Evolutionary conservation across 2,797 vertebrate genomes (phyloP), one percentile per base, ranked within the genome.

Genomic region (Sebastes matsubarae): DNA sequence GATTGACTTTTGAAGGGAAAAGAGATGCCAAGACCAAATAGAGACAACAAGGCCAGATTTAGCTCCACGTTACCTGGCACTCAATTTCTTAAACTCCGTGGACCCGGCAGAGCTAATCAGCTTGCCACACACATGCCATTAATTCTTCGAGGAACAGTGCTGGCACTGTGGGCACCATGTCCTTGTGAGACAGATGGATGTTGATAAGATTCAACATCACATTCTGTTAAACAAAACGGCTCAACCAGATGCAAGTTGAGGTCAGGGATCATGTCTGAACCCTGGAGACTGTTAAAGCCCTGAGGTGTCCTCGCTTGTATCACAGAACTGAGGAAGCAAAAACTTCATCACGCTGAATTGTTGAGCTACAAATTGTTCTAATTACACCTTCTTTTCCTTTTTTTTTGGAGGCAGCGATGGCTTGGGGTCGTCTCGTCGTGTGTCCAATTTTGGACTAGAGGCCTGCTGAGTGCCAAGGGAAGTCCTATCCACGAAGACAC

Each of bases 341-440:
- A 57, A 46, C 24, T 16, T 42, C 12, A 60, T 34, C 32, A 69
- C 11, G 11, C 65, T 46, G 14, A 65, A 36, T n/a, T 82, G 22
- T 67, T 4, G 0, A 38, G 6, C 20, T n/a, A 30, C 10, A 42
- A 8, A 2, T n/a, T 72, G 52, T 80, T 59, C 54, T 85, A 52
- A 86, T 68, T 81, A 9, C 16, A 25, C 18, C 7, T 78, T 60
- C 72, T 60, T 82, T 60, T 32, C 32, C 36, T 46, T 55, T 1
- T 87, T 87, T 71, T 70, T 38, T 68, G 7, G 81, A 83, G 70
- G 75, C 85, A 94, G 92, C 87, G 85, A 95, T 96, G 95, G 85
- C 92, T 93, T 75, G 85, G 87, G 68, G 83, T 92, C 50, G 60
- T 86, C 79, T 84, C 36, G 38, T 81, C 50, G 46, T 61, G 81